These are phyloP conservation scores for Drosophila paramelanica DNA, from an alignment of 2,888 invertebrate species.

Conservation along the genomic window DNA sequence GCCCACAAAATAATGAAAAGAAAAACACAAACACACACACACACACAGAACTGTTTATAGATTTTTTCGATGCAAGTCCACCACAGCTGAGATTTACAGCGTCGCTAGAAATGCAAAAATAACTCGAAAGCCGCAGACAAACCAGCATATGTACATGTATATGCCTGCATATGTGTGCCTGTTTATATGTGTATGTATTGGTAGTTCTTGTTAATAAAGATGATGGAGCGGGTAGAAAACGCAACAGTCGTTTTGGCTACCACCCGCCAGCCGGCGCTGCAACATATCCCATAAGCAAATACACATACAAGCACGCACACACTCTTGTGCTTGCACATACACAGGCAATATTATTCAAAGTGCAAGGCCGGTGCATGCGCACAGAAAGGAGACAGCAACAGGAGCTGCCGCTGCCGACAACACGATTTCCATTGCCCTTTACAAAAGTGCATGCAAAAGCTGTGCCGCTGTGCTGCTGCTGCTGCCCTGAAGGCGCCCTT, in stretches of 20 bases:
- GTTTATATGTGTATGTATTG: neutral
- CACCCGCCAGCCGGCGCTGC: conserved; percentile 51
- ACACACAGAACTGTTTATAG: conserved; percentile 41
- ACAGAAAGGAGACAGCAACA: conserved; percentile 73
- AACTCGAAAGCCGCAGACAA: conserved; percentile 68
- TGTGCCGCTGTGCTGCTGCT: conserved; percentile 15
- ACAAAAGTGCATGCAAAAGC: conserved; percentile 55
- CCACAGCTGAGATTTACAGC: conserved; percentile 57
- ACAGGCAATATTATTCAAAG: conserved; percentile 47
- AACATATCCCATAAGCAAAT: conserved; percentile 26
- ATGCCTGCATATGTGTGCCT: neutral
- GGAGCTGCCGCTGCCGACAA: conserved; percentile 55
- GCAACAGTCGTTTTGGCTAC: conserved; percentile 69
- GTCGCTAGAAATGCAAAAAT: conserved; percentile 64
- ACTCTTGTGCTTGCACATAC: conserved; percentile 1
- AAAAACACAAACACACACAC: conserved; percentile 21
- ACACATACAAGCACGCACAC: conserved; percentile 9
- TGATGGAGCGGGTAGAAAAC: conserved; percentile 44
- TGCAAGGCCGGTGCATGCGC: conserved; percentile 74
- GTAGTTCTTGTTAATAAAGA: conserved; percentile 27
- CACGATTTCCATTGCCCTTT: conserved; percentile 70
- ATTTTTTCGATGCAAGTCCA: conserved; percentile 55
- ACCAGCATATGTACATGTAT: conserved; percentile 13
- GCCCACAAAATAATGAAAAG: conserved; percentile 33
- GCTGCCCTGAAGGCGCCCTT: conserved; percentile 38